Evolutionary conservation across 2,113 vertebrate species (phyloP).

Genomic region (Nymphicus hollandicus): DNA sequence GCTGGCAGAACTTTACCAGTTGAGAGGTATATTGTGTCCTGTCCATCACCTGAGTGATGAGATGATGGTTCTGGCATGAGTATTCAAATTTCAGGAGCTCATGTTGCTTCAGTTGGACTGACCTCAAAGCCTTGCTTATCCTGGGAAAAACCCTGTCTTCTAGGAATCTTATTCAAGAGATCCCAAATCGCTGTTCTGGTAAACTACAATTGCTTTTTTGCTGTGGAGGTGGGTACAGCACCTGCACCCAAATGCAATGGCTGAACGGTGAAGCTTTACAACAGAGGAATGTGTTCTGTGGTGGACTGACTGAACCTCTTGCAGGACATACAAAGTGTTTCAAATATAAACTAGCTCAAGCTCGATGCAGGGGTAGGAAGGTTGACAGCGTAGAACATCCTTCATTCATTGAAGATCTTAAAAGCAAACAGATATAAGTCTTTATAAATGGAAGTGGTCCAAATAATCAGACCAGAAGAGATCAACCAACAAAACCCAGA

Average conservation of each 20-base stretch:
- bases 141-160: not conserved
- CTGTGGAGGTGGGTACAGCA: not conserved
- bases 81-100: not conserved
- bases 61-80: not conserved
- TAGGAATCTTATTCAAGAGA: not conserved
- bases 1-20: not conserved
- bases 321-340: not conserved
- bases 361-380: not conserved
- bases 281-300: not conserved
- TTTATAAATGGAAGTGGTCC: not conserved
- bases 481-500: not conserved
- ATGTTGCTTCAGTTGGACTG: not conserved
- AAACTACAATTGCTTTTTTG: not conserved
- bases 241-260: accelerated
- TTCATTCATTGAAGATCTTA: not conserved
- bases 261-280: not conserved
- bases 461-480: not conserved
- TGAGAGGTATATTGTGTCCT: not conserved
- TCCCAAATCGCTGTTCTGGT: not conserved
- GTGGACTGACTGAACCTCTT: not conserved
- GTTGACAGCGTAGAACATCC: not conserved
- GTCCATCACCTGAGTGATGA: not conserved
- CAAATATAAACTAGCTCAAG: not conserved
- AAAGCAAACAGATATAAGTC: not conserved
- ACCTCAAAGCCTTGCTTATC: not conserved